Conservation (phyloP, 2,113 vertebrate genomes). For the Podocnemis expansa region DNA sequence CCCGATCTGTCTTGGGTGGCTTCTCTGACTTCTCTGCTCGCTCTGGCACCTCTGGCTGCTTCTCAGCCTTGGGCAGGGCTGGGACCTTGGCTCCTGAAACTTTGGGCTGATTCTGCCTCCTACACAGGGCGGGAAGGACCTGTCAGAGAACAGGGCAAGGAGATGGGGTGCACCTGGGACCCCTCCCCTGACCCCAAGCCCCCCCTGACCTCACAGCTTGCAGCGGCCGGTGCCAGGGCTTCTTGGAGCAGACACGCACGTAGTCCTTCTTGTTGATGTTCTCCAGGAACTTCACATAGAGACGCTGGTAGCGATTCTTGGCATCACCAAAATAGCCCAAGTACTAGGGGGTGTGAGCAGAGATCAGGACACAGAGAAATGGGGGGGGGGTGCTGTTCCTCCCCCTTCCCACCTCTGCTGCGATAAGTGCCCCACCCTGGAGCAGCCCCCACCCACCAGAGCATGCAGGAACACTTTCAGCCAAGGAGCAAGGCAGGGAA, state of each 20-base stretch:
- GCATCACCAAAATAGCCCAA: constrained; percentile 93
- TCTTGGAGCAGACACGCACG: constrained; percentile 88
- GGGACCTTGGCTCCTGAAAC: constrained; percentile 14
- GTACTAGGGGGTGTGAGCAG: constrained; percentile 76
- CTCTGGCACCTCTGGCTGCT: constrained; percentile 11
- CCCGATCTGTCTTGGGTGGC: constrained; percentile 4
- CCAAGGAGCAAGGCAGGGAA: neutral
- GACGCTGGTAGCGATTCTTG: constrained; percentile 90
- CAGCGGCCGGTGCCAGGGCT: constrained; percentile 88
- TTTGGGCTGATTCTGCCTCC: constrained; percentile 76
- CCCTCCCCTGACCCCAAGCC: neutral
- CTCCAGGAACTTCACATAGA: constrained; percentile 94
- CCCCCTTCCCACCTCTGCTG: fast-evolving
- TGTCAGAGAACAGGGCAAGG: neutral
- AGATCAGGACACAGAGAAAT: neutral
- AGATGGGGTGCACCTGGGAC: neutral
- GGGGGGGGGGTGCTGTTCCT: neutral
- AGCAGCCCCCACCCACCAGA: neutral
- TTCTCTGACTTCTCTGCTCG: constrained; percentile 46
- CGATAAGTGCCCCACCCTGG: neutral
- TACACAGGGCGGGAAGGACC: neutral
- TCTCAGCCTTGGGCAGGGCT: constrained; percentile 20
- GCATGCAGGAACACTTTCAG: neutral
- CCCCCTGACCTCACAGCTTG: constrained; percentile 82
- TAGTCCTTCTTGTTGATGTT: constrained; percentile 96